Base-by-base conservation (phyloP, 2,113 vertebrate species). In the Camelus dromedarius region DNA sequence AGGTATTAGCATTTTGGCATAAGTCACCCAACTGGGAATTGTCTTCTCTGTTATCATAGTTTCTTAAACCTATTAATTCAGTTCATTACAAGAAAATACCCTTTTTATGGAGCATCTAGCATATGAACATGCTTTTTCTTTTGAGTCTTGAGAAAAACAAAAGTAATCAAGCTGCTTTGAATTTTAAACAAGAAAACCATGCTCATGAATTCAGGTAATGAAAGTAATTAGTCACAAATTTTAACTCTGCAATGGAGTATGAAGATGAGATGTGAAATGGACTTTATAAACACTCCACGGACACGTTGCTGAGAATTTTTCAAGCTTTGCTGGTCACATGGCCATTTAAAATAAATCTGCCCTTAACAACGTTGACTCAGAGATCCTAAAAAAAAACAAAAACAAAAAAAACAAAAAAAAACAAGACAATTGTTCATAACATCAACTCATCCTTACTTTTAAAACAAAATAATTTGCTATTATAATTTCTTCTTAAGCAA, bases 401-500 rank as follows among this genome's bases (percentile, higher is more conserved):
- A 38, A 38, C 62, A 42, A 60, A 77, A 82, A 24, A n/a, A 38
- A 35, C 1, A n/a, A 93, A 20, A n/a, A 38, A 35, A 85, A 79
- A 54, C 54, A 38, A 66, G 54, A 85, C 2, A n/a, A 93, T 75
- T 93, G 90, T 96, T 98, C 38, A 56, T 89, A 97, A 38, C 54
- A 96, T 56, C 48, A 96, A 93, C 79, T 95, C 87, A 95, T 97
- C 81, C 86, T 96, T 90, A 94, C 96, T 95, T 97, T 97, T 76
- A 94, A 96, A 98, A 89, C 84, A 97, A 94, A 94, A 91, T 97
- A 92, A 90, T 98, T 97, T 96, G 92, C 97, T 97, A 95, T 97
- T 98, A 96, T 98, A 97, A 98, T 98, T 98, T 98, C 95, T 98
- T 92, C 96, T 97, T 95, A 96, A 97, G 95, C 76, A 94, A 93